phyloP scores from a whole-genome alignment of 2,888 invertebrate genomes.

The Linnaemya vulpina region DNA sequence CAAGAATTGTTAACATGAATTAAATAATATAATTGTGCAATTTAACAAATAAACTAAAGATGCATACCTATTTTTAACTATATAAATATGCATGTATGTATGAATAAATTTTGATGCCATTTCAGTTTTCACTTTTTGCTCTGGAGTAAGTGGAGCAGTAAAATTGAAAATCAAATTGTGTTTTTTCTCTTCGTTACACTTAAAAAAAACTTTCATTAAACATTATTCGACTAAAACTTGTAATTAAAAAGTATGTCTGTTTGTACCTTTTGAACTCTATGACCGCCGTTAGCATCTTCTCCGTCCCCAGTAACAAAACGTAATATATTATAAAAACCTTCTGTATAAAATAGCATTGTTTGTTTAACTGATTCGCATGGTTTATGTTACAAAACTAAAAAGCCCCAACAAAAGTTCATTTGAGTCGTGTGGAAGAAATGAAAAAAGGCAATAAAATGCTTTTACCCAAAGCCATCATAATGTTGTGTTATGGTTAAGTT shows the following conservation, averaged over 20 bases:
- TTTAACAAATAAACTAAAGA: slow-evolving; percentile 1
- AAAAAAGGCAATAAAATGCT: slow-evolving; percentile 67
- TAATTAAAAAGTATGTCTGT: slow-evolving; percentile 1
- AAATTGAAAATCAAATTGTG: slow-evolving; percentile 32
- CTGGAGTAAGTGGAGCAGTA: slow-evolving; percentile 10
- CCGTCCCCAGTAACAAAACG: slow-evolving; percentile 59
- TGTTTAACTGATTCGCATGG: slow-evolving; percentile 75
- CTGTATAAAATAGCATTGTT: slow-evolving; percentile 77
- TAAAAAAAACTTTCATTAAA: slow-evolving; percentile 41
- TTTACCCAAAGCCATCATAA: slow-evolving; percentile 60
- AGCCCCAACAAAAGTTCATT: slow-evolving; percentile 62
- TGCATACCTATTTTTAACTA: too few relatives aligned
- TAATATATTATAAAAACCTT: slow-evolving; percentile 75
- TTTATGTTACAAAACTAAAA: slow-evolving; percentile 68
- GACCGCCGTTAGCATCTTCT: slow-evolving; percentile 61
- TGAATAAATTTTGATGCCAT: background rate
- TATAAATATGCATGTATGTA: background rate
- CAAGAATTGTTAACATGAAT: slow-evolving; percentile 12
- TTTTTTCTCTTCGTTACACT: slow-evolving; percentile 19
- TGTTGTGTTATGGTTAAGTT: slow-evolving; percentile 55
- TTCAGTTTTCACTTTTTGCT: slow-evolving; percentile 48
- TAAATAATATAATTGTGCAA: background rate
- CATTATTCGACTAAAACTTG: slow-evolving; percentile 16
- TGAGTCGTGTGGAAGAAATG: slow-evolving; percentile 60
- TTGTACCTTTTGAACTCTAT: slow-evolving; percentile 73